Percentiles rank a stretch among this genome's conserved stretches.
Conservation (phyloP, 2,797 vertebrate species). For the Hemitrygon akajei region DNA sequence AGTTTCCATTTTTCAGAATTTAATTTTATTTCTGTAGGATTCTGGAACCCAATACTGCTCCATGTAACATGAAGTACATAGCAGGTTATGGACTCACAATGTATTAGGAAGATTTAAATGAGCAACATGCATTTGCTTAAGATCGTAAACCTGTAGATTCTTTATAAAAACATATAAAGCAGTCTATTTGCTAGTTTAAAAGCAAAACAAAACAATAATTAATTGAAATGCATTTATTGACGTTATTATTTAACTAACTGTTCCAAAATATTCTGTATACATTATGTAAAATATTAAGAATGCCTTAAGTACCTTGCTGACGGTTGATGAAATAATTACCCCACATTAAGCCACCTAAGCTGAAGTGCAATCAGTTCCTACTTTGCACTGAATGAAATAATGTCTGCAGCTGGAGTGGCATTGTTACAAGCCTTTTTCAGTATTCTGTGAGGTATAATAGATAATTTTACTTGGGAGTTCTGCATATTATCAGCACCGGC, state of each 20-base stretch:
- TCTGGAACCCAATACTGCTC: background rate
- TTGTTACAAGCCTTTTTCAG: no score
- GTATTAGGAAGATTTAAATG: background rate
- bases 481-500: background rate
- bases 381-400: background rate
- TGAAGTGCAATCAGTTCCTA: background rate
- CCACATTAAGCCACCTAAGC: background rate
- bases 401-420: background rate
- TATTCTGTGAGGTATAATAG: background rate
- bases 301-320: background rate
- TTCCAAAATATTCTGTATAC: background rate
- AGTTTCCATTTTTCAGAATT: background rate
- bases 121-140: background rate
- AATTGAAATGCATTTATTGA: background rate
- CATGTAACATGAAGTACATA: background rate
- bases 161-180: background rate
- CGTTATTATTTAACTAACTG: background rate
- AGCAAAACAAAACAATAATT: background rate
- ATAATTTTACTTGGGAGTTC: background rate
- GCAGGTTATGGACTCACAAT: background rate
- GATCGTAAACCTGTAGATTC: no score
- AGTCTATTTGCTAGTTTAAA: background rate
- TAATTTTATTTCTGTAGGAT: background rate
- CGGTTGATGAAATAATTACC: background rate
- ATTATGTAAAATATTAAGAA: background rate